A percentile compares a stretch with the other conserved stretches of the same genome.
phyloP scores from a whole-genome alignment of 2,797 vertebrate genomes.

The Oreortyx pictus region DNA sequence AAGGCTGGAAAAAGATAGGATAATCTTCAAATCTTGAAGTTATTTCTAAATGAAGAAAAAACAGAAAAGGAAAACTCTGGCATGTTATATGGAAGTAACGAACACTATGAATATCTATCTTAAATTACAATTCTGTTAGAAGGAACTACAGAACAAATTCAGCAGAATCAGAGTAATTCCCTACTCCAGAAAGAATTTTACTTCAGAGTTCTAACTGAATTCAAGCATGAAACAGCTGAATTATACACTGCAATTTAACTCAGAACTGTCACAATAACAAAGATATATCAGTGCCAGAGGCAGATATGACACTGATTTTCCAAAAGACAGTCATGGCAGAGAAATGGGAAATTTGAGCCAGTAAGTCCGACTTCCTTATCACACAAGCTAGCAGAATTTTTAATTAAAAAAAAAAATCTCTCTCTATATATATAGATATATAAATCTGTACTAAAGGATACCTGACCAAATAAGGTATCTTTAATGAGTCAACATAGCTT shows the following conservation, averaged over 20 bases:
- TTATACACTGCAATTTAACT: constrained; percentile 51
- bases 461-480: background rate
- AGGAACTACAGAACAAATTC: background rate
- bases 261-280: constrained; percentile 29
- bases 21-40: background rate
- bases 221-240: constrained; percentile 27
- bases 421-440: too few relatives aligned
- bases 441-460: background rate
- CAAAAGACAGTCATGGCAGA: background rate
- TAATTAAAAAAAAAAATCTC: background rate
- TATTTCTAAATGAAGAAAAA: background rate
- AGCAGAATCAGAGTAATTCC: constrained; percentile 15
- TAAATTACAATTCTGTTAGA: background rate
- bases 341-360: constrained; percentile 20
- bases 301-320: constrained; percentile 26
- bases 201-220: background rate
- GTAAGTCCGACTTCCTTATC: background rate
- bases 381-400: background rate
- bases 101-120: background rate
- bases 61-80: background rate
- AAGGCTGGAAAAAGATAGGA: background rate
- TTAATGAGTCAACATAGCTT: background rate
- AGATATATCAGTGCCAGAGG: constrained; percentile 4
- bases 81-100: background rate
- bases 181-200: background rate